Evolutionary conservation across 2,888 invertebrate species (phyloP), one percentile per base, ranked within the genome.

Genomic region (Apoda limacodes): DNA sequence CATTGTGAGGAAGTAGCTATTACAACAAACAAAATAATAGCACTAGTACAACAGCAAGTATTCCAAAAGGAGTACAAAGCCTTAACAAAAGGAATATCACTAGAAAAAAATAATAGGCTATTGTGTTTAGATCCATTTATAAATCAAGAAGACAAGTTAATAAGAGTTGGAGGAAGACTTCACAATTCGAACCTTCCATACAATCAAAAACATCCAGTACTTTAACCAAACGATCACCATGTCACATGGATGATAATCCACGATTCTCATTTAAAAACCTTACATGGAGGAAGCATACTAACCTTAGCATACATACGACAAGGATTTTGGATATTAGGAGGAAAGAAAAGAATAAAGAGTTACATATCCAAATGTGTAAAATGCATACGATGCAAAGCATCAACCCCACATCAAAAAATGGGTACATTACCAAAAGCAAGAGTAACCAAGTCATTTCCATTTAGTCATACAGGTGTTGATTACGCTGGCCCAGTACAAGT

Each of bases 231-330:
- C n/a, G n/a, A n/a, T n/a, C n/a, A n/a, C n/a, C 17, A 10, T 5
- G 20, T 52, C 1, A 35, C 34, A 17, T 31, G 13, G 5, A 27
- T 48, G 9, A 26, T 51, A 4, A 4, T 50, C 9, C 35, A 38
- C 6, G 36, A 46, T 6, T 41, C 46, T 5, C 46, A 49, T 22
- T 1, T 17, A 9, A 43, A 37, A 24, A 52, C 46, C 9, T 13
- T 47, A 9, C 48, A 50, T 20, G 38, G 40, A 3, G 28, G 35
- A 9, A 22, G 19, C 17, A 37, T 35, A 20, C 6, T 38, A 21
- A 38, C 29, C 21, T 22, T 40, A 28, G 13, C 21, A 2, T 37
- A 34, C 25, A 9, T 40, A 9, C 20, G 30, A 22, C 27, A 24
- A 3, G 30, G 24, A 15, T 38, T 38, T 4, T 40, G 40, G 40